These are phyloP conservation scores for Magallana angulata DNA, from an alignment of 1,140 invertebrate genomes.

Conservation along the genomic window DNA sequence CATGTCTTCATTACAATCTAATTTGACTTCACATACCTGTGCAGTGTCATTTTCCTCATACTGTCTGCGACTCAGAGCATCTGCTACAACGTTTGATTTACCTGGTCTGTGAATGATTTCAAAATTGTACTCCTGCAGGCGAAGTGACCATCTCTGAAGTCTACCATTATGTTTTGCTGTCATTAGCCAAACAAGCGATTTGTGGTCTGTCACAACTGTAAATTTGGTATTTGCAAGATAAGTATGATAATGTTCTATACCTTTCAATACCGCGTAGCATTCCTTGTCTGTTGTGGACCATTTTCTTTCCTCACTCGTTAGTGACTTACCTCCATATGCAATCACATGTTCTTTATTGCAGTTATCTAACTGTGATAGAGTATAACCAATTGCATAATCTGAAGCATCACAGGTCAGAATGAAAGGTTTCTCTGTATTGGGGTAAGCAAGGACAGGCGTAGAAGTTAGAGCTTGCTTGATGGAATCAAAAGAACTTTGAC, in stretches of 20 bases:
- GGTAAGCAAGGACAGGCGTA: slow-evolving; percentile 63
- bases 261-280: slow-evolving; percentile 44
- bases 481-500: slow-evolving; percentile 63
- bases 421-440: slow-evolving; percentile 44
- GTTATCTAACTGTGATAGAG: slow-evolving; percentile 39
- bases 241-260: slow-evolving; percentile 44
- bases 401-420: slow-evolving; percentile 52
- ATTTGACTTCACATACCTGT: not conserved
- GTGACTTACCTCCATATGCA: slow-evolving; percentile 52
- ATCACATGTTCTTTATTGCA: slow-evolving; percentile 45
- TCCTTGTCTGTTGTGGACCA: slow-evolving; percentile 47
- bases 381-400: slow-evolving; percentile 40
- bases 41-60: not conserved
- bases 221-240: slow-evolving; percentile 47
- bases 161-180: slow-evolving; percentile 32
- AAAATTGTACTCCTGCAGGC: slow-evolving; percentile 40
- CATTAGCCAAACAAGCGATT: slow-evolving; percentile 42
- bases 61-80: slow-evolving; percentile 28
- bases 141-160: slow-evolving; percentile 34
- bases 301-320: slow-evolving; percentile 26
- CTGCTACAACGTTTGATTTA: slow-evolving; percentile 34
- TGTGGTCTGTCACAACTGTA: slow-evolving; percentile 49
- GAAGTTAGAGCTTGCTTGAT: slow-evolving; percentile 63
- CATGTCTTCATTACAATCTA: not conserved
- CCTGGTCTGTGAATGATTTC: slow-evolving; percentile 35